Evolutionary conservation across 1,140 invertebrate genomes (phyloP).

Genomic region (Panulirus ornatus): DNA sequence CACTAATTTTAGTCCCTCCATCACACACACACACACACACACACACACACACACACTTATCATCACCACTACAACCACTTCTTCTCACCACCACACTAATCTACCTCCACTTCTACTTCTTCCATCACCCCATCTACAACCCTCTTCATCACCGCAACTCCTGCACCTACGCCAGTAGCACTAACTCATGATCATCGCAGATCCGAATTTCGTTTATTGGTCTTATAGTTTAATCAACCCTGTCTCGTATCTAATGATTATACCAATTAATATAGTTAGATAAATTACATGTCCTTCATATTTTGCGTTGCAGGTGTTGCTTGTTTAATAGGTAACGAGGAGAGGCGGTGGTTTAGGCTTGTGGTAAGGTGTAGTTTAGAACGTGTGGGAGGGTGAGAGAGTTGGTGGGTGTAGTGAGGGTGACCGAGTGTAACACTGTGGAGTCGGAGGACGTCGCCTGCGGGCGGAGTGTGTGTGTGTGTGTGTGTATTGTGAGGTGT

Average conservation of each 20-base stretch:
- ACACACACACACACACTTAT: no score
- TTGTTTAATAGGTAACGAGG: neutral
- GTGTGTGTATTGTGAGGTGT: no score
- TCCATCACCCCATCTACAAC: no score
- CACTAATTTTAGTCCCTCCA: no score
- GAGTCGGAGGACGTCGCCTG: no score
- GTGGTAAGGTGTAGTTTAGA: no score
- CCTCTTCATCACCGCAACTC: neutral
- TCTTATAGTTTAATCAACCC: neutral
- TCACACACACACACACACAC: no score
- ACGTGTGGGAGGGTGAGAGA: neutral
- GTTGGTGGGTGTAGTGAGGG: no score
- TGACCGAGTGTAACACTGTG: no score
- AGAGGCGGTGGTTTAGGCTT: neutral
- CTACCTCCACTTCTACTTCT: no score
- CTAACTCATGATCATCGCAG: neutral
- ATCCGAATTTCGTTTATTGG: neutral
- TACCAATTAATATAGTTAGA: neutral
- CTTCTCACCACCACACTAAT: no score
- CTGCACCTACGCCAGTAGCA: neutral
- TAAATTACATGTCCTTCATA: neutral
- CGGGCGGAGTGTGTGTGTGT: neutral
- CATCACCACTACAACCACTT: no score
- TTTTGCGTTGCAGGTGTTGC: neutral
- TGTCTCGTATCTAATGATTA: conserved; percentile 1